These are phyloP conservation scores for Myiotriccus ornatus DNA, from an alignment of 2,797 vertebrate species.

Conservation along the genomic window DNA sequence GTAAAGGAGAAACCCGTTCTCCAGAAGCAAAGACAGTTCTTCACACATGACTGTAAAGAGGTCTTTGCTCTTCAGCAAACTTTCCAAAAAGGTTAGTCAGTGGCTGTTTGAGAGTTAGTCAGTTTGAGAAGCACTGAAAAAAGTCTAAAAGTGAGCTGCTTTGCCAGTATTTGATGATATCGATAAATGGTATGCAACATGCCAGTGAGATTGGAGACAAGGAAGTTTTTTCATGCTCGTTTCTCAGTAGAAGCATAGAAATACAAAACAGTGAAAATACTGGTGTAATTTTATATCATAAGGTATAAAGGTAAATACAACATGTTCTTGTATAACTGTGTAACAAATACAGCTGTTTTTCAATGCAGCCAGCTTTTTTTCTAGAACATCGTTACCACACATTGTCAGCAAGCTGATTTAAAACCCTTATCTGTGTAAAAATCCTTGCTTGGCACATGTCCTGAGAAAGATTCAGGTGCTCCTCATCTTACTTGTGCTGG, in stretches of 20 bases:
- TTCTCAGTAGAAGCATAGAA: not conserved
- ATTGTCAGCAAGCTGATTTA: not conserved
- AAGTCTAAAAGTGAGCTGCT: not conserved
- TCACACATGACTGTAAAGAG: not conserved
- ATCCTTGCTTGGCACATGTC: not conserved
- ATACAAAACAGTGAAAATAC: not conserved
- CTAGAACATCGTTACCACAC: not conserved
- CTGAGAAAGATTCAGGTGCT: not conserved
- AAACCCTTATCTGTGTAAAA: not conserved
- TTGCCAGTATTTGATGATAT: not conserved
- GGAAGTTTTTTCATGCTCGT: not conserved
- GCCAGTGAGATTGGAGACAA: not conserved
- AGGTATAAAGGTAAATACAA: not conserved
- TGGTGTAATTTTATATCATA: not conserved
- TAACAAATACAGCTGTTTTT: not conserved
- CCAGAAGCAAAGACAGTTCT: not conserved
- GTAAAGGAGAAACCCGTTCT: not conserved
- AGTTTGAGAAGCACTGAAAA: not conserved
- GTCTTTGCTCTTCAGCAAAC: not conserved
- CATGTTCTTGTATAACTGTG: not conserved
- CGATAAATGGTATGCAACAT: not conserved
- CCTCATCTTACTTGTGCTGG: not conserved
- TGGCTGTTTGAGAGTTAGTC: no score
- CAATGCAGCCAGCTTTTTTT: not conserved
- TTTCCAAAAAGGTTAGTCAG: not conserved